Base-by-base conservation (phyloP, 1,140 invertebrate genomes). In the Mylabris phalerata region DNA sequence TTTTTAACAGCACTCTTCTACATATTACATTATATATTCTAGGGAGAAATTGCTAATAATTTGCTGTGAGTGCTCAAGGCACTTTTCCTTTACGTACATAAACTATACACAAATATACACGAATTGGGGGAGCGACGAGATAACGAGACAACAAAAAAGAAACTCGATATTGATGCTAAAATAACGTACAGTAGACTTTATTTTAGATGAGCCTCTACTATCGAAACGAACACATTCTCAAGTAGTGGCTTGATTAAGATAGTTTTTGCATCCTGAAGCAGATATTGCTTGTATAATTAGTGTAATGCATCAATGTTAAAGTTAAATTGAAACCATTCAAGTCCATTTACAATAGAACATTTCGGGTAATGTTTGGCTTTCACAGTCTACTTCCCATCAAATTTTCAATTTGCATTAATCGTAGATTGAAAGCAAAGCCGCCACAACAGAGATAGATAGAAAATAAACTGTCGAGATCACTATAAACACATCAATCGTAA, bases 1-100 rank as follows among this genome's bases (percentile, higher is more conserved):
- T 59, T 59, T 59, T 59, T 59, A 59, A 59, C 57, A 59, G 57
- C 57, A 54, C 44, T 46, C 57, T 27, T 50, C 43, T 50, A 50
- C 50, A 49, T 52, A 59, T 52, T 59, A 59, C 57, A 59, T 59
- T 59, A 59, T 59, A 50, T 58, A 59, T 59, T 52, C 50, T 42
- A 11, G 13, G 32, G 44, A 38, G 44, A 54, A 27, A 59, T 46
- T 48, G 50, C 57, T 50, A 59, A 59, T 59, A 52, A 59, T 54
- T 59, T 43, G 57, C 48, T 50, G 57, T 51, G 48, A 47, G 42
- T 45, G 57, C 45, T 58, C 38, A 39, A 54, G 42, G 51, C 39
- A 45, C 27, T 27, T 45, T 39, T n/a, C 51, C 10, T 40, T 43
- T 52, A 52, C 43, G 43, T 46, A 54, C 44, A 42, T 46, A 44